These are phyloP conservation scores for Spilarctia lutea DNA, from an alignment of 2,888 invertebrate species.

Conservation along the genomic window DNA sequence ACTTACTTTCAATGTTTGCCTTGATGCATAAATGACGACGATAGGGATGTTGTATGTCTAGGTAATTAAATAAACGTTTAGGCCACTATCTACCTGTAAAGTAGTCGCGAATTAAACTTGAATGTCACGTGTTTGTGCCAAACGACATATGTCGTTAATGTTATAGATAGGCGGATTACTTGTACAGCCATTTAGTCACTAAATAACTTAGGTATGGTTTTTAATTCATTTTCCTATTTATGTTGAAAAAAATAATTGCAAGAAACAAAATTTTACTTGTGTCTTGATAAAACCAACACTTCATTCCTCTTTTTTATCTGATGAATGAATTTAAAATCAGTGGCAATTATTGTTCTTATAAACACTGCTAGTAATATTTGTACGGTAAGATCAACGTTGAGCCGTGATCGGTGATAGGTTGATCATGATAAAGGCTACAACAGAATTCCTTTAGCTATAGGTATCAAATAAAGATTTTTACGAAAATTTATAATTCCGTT, in stretches of 20 bases:
- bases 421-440: no score
- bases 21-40: slow-evolving; percentile 54
- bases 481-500: no score
- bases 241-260: background rate
- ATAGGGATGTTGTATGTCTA: slow-evolving; percentile 39
- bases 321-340: slow-evolving; percentile 2
- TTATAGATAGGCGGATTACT: background rate
- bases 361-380: background rate
- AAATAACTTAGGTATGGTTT: no score
- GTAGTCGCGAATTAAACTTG: slow-evolving; percentile 12
- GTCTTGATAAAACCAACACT: slow-evolving; percentile 24
- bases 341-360: background rate
- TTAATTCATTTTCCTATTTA: background rate
- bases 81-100: slow-evolving; percentile 21
- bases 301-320: background rate
- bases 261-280: slow-evolving; percentile 30
- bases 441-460: no score
- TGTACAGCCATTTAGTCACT: background rate
- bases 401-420: no score
- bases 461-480: no score
- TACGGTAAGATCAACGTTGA: no score
- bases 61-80: slow-evolving; percentile 41
- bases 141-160: background rate
- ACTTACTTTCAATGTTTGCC: slow-evolving; percentile 59
- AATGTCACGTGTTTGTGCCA: slow-evolving; percentile 3